Conservation (phyloP, 2,888 invertebrate genomes). For the Bhutanitis thaidina region DNA sequence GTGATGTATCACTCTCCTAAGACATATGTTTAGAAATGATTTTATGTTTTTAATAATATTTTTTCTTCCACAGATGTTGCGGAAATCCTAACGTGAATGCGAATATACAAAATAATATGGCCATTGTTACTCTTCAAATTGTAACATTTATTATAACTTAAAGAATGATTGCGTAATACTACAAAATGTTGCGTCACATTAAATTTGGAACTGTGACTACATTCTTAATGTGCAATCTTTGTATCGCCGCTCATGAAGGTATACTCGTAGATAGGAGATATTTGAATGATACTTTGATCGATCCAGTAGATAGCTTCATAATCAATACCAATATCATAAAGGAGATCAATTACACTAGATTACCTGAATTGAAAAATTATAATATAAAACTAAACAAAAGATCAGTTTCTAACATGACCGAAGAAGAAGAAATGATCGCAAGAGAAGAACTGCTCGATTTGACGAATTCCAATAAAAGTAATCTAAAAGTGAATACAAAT, state of each 20-base stretch:
- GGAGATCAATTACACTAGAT: not conserved
- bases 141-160: not conserved
- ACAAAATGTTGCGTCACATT: constrained; percentile 6
- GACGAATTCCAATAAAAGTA: not conserved
- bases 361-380: not conserved
- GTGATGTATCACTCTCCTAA: too few species aligned
- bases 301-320: constrained; percentile 6
- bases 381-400: constrained; percentile 2
- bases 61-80: constrained; percentile 9
- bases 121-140: not conserved
- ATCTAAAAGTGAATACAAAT: not conserved
- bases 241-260: constrained; percentile 2
- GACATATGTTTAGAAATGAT: too few species aligned
- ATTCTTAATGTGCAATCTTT: constrained; percentile 10
- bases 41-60: not conserved
- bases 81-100: not conserved
- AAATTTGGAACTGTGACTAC: constrained; percentile 9
- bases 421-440: not conserved
- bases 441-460: not conserved
- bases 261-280: not conserved
- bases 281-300: not conserved
- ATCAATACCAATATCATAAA: not conserved
- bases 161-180: not conserved
- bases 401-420: constrained; percentile 5
- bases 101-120: constrained; percentile 2